A percentile compares a stretch with the other conserved stretches of the same genome.
phyloP scores from a whole-genome alignment of 2,113 vertebrate genomes.

The Phrynosoma blainvillii region DNA sequence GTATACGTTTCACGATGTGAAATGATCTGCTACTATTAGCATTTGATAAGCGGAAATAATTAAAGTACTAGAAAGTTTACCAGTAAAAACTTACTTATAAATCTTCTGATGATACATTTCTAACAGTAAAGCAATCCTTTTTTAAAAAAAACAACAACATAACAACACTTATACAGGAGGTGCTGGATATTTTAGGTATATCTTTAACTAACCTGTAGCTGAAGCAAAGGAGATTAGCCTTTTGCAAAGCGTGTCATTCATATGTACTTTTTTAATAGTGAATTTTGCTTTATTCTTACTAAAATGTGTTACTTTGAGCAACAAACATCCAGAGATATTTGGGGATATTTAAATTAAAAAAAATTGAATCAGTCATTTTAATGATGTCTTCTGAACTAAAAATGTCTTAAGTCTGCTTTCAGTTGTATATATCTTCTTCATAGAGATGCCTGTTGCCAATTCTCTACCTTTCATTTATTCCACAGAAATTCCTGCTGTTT shows the following conservation, averaged over 20 bases:
- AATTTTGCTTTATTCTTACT: not conserved
- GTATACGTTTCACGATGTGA: not conserved
- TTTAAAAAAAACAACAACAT: not conserved
- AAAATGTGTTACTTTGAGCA: not conserved
- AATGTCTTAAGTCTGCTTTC: not conserved
- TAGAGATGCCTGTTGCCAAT: not conserved
- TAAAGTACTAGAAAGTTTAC: not conserved
- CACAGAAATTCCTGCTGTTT: not conserved
- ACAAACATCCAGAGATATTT: not conserved
- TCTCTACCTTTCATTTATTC: not conserved
- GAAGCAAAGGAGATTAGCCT: not conserved
- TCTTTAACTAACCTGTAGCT: not conserved
- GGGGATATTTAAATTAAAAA: not conserved
- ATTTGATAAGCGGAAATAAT: not conserved
- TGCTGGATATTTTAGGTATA: not conserved
- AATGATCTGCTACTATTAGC: not conserved
- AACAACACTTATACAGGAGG: not conserved
- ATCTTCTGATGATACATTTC: not conserved
- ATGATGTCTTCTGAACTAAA: not conserved
- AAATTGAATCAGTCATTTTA: not conserved
- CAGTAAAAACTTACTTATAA: not conserved
- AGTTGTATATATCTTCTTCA: not conserved
- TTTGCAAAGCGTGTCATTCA: not conserved
- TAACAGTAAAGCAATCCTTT: not conserved
- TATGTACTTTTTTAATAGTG: not conserved